These are phyloP conservation scores for Sula dactylatra DNA, from an alignment of 2,113 vertebrate genomes.

Conservation along the genomic window DNA sequence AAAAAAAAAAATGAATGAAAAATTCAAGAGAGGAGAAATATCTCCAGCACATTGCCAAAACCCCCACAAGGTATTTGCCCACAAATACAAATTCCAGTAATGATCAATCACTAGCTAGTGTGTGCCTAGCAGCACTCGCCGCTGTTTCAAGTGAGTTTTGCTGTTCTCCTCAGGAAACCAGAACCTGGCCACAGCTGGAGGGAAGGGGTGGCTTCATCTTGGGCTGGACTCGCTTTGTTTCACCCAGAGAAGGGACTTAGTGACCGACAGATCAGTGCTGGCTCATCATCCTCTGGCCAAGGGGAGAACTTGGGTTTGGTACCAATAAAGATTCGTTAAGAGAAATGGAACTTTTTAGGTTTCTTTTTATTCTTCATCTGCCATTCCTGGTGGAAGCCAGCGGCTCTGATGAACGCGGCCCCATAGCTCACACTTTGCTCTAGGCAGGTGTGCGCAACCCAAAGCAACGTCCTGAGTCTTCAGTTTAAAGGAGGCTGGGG, in stretches of 20 bases:
- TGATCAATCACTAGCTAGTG: background rate
- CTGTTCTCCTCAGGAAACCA: background rate
- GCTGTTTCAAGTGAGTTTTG: background rate
- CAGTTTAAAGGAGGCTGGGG: background rate
- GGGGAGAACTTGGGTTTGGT: background rate
- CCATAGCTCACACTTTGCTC: background rate
- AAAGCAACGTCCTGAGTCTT: background rate
- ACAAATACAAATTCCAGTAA: background rate
- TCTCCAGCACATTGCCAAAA: background rate
- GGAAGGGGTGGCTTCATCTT: background rate
- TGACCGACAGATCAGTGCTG: accelerated
- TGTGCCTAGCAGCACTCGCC: accelerated
- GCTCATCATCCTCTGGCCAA: background rate
- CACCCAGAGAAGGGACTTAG: background rate
- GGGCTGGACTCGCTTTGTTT: background rate
- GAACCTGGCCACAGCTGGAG: accelerated
- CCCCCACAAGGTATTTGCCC: background rate
- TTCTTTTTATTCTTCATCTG: background rate
- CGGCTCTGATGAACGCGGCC: background rate
- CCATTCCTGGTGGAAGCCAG: background rate
- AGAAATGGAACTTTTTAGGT: background rate
- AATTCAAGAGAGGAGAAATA: background rate
- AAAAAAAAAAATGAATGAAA: background rate
- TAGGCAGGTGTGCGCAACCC: background rate
- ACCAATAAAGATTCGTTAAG: background rate